Conservation (phyloP, 2,888 invertebrate genomes). For the Caenorhabditis sulstoni region DNA sequence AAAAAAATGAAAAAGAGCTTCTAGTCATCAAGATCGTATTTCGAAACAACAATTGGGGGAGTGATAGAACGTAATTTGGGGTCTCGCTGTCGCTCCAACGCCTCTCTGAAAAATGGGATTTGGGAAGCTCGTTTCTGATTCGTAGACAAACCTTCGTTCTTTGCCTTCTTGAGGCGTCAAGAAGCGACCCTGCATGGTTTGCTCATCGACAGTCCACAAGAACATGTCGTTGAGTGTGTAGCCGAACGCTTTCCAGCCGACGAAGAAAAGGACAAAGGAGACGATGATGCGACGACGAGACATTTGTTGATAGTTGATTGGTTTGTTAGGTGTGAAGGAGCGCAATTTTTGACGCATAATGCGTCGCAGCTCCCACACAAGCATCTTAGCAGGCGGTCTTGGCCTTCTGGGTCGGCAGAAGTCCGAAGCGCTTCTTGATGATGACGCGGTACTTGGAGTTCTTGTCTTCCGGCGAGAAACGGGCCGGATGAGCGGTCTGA, state of each 20-base stretch:
- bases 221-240: constrained; percentile 72
- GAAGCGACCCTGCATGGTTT: constrained; percentile 66
- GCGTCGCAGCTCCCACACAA: constrained; percentile 73
- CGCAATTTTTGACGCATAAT: constrained; percentile 71
- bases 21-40: constrained; percentile 71
- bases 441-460: constrained; percentile 91
- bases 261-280: constrained; percentile 75
- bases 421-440: constrained; percentile 91
- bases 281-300: constrained; percentile 72
- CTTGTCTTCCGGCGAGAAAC: constrained; percentile 95
- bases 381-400: constrained; percentile 73
- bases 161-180: constrained; percentile 70
- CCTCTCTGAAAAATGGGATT: constrained; percentile 54
- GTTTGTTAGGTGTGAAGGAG: constrained; percentile 66
- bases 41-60: constrained; percentile 40
- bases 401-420: constrained; percentile 90
- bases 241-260: constrained; percentile 76
- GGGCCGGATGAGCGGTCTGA: constrained; percentile 92
- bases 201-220: constrained; percentile 71
- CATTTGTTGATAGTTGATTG: constrained; percentile 72
- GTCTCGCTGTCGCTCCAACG: constrained; percentile 61
- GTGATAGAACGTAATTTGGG: constrained; percentile 42
- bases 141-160: constrained; percentile 56
- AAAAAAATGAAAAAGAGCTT: constrained; percentile 18
- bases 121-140: too few relatives aligned